phyloP scores from a whole-genome alignment of 1,140 invertebrate genomes.

The Adelges cooleyi region DNA sequence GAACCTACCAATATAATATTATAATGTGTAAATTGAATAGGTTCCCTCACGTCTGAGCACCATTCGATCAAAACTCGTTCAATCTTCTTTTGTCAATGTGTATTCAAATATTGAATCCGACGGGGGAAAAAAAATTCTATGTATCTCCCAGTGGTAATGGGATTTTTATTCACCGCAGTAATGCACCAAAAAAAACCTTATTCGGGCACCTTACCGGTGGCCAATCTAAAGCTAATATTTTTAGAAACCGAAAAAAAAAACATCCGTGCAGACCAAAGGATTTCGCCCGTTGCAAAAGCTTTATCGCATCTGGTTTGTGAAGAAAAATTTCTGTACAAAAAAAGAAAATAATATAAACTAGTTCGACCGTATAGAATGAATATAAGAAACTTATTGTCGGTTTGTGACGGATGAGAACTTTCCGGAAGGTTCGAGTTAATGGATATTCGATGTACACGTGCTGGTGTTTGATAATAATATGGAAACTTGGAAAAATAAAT shows the following conservation, averaged over 20 bases:
- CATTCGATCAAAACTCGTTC: neutral
- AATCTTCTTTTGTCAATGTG: neutral
- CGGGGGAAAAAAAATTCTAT: conserved; percentile 1
- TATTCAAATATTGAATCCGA: neutral
- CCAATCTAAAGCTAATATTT: neutral
- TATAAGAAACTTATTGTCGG: conserved; percentile 12
- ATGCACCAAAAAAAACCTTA: neutral
- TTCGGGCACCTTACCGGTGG: neutral
- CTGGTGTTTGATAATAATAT: too few species aligned
- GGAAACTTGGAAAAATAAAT: too few species aligned
- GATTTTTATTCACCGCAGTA: conserved; percentile 1
- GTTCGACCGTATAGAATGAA: neutral
- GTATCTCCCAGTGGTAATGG: neutral
- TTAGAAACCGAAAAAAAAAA: neutral
- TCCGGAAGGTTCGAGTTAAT: conserved; percentile 12
- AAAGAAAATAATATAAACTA: neutral
- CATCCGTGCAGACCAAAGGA: neutral
- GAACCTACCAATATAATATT: too few species aligned
- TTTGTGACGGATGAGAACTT: conserved; percentile 21
- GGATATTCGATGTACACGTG: conserved; percentile 14
- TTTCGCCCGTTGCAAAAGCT: neutral
- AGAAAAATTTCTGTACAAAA: neutral
- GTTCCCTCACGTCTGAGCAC: neutral
- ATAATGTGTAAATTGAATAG: neutral
- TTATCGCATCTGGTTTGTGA: neutral